These are phyloP conservation scores for Oceanites oceanicus DNA, from an alignment of 2,113 vertebrate genomes.

Conservation along the genomic window DNA sequence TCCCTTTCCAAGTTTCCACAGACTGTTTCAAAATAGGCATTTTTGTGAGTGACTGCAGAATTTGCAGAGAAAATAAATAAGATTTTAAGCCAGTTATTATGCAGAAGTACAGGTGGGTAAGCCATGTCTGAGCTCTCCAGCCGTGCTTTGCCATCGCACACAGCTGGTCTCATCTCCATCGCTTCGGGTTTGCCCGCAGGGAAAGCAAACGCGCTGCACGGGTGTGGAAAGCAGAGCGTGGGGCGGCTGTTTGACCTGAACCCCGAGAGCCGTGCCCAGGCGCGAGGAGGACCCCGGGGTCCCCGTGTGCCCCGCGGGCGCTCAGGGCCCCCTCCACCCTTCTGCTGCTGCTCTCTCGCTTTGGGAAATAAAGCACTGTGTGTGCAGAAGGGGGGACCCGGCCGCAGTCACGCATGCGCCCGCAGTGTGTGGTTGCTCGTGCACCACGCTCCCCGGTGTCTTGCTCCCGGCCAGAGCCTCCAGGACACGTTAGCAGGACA, in stretches of 20 bases:
- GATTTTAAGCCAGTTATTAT: rapidly evolving
- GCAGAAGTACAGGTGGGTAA: not conserved
- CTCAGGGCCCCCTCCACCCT: not conserved
- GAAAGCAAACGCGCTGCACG: rapidly evolving
- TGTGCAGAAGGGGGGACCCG: not conserved
- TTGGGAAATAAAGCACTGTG: rapidly evolving
- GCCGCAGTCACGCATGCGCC: rapidly evolving
- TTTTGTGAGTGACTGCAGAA: not conserved
- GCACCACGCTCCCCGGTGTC: not conserved
- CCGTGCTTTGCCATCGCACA: rapidly evolving
- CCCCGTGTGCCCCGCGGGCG: rapidly evolving
- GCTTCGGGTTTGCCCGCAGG: rapidly evolving
- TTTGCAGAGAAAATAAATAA: not conserved
- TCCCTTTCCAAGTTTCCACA: not conserved
- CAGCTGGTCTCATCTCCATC: rapidly evolving
- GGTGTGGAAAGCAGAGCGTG: rapidly evolving
- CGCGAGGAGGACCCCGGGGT: rapidly evolving
- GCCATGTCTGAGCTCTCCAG: rapidly evolving
- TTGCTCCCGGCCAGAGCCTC: not conserved
- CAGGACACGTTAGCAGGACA: not conserved
- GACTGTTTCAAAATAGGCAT: not conserved
- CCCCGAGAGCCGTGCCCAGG: not conserved
- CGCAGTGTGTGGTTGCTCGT: rapidly evolving
- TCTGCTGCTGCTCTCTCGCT: not conserved
- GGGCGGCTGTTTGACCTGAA: rapidly evolving